Conservation (phyloP, 2,797 vertebrate genomes). For the Melanotaenia trifasciata region DNA sequence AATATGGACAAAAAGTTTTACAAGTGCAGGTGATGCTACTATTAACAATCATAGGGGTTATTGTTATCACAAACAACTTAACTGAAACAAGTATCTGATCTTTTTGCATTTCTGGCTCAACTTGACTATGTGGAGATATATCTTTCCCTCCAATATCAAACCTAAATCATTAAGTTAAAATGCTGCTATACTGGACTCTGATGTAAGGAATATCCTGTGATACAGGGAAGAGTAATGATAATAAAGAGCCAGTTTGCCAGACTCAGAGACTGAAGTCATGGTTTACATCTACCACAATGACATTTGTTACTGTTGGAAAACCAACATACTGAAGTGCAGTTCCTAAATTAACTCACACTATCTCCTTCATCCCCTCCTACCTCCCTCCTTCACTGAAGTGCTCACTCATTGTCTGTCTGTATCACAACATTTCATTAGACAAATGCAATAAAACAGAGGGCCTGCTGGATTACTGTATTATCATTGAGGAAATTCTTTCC, state of each 20-base stretch:
- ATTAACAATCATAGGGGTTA: neutral
- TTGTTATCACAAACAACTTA: neutral
- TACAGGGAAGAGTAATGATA: neutral
- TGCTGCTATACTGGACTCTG: neutral
- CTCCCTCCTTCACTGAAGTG: conserved; percentile 44
- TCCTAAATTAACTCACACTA: conserved; percentile 39
- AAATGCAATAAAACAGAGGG: conserved; percentile 82
- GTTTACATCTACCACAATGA: conserved; percentile 27
- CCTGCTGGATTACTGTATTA: conserved; percentile 76
- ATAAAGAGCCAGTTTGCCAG: conserved; percentile 10
- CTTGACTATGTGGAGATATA: neutral
- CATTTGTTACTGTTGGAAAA: conserved; percentile 37
- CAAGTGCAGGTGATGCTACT: too few species aligned
- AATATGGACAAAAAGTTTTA: neutral
- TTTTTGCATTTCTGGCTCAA: neutral
- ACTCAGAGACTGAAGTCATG: conserved; percentile 18
- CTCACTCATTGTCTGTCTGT: conserved; percentile 71
- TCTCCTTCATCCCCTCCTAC: conserved; percentile 36
- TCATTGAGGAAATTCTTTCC: conserved; percentile 76
- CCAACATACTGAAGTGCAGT: conserved; percentile 26
- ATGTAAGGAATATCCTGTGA: conserved; percentile 12
- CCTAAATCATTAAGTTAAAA: neutral
- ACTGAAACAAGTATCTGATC: neutral
- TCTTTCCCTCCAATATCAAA: neutral
- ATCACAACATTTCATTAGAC: conserved; percentile 81